These are phyloP conservation scores for Galagoides demidoff DNA, from an alignment of 2,797 vertebrate species.

Conservation along the genomic window DNA sequence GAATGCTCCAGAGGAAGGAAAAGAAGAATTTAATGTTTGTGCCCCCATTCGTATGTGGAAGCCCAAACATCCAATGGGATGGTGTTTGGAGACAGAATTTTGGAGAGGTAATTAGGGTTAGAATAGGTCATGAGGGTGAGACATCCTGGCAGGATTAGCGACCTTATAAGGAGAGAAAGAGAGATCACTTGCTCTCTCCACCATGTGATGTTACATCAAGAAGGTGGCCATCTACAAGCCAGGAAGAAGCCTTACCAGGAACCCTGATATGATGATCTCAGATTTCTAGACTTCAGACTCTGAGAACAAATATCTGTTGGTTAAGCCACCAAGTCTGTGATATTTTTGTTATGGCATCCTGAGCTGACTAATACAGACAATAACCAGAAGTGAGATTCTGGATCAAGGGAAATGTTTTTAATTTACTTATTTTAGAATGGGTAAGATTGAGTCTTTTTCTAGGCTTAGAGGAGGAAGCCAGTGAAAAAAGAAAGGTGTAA, in stretches of 20 bases:
- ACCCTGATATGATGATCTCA: not conserved
- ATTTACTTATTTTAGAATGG: slow-evolving; percentile 3
- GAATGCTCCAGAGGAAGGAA: not conserved
- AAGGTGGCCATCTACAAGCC: not conserved
- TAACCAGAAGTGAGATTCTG: slow-evolving; percentile 44
- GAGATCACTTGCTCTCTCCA: not conserved
- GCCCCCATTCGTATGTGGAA: not conserved
- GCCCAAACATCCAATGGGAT: not conserved
- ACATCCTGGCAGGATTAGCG: not conserved
- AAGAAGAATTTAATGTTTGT: not conserved
- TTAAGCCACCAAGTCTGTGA: not conserved
- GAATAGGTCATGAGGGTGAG: not conserved
- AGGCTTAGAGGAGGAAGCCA: not conserved
- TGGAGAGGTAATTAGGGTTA: not conserved
- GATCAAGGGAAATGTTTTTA: not conserved
- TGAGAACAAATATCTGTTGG: not conserved
- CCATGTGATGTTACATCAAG: not conserved
- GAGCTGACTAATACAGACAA: not conserved
- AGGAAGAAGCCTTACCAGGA: not conserved
- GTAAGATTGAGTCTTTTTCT: not conserved
- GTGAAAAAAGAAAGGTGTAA: not conserved
- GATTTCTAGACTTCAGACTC: not conserved
- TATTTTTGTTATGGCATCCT: not conserved
- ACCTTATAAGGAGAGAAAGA: not conserved
- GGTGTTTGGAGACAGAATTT: not conserved